A percentile compares a stretch with the other conserved stretches of the same genome.
These are phyloP conservation scores for Limnephilus rhombicus DNA, from an alignment of 2,888 invertebrate genomes.

Conservation along the genomic window DNA sequence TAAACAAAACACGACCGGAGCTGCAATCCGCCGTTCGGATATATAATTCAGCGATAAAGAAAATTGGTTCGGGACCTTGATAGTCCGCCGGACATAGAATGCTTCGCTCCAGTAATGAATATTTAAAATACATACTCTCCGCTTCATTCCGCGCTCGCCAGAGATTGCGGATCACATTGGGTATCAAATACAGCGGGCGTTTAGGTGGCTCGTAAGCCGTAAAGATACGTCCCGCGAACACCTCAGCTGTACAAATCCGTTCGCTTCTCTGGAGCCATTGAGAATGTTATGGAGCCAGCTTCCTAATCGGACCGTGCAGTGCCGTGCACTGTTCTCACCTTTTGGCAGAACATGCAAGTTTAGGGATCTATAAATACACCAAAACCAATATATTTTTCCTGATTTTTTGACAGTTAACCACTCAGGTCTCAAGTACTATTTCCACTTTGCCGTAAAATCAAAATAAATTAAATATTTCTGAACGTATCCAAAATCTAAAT, in stretches of 20 bases:
- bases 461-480: too few relatives aligned
- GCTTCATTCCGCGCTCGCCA: conserved; percentile 17
- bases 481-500: too few relatives aligned
- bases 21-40: conserved; percentile 58
- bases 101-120: conserved; percentile 47
- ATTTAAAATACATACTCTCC: conserved; percentile 53
- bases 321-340: background rate
- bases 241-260: conserved; percentile 18
- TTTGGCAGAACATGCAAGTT: too few relatives aligned
- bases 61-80: conserved; percentile 63
- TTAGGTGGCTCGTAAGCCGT: background rate
- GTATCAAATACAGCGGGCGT: conserved; percentile 8
- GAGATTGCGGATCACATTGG: background rate
- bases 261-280: background rate
- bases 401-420: background rate
- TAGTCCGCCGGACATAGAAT: conserved; percentile 39
- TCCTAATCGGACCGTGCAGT: background rate
- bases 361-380: background rate
- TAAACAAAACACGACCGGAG: conserved; percentile 51
- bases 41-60: conserved; percentile 61
- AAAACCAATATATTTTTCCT: too few relatives aligned
- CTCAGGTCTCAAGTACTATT: too few relatives aligned
- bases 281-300: background rate
- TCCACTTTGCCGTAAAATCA: too few relatives aligned
- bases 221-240: conserved; percentile 4